Percentiles rank a stretch among this genome's conserved stretches.
phyloP scores from a whole-genome alignment of 1,140 invertebrate species.

The Acromyrmex heyeri region DNA sequence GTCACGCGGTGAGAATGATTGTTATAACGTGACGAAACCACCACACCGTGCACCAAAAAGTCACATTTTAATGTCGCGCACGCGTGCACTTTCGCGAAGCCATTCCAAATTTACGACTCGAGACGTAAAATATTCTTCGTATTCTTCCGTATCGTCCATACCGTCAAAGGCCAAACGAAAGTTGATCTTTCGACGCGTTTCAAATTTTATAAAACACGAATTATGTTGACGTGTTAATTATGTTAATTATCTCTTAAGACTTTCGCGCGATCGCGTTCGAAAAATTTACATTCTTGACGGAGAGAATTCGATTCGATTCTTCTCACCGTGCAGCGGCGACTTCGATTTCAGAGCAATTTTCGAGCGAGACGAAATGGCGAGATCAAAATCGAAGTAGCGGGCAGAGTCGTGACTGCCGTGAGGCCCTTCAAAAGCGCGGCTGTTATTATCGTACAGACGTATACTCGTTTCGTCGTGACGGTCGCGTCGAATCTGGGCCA shows the following conservation, averaged over 20 bases:
- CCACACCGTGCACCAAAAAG: constrained; percentile 46
- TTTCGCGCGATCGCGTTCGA: not conserved
- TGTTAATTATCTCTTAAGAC: not conserved
- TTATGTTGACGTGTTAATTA: not conserved
- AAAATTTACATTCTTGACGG: not conserved
- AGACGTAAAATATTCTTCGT: not conserved
- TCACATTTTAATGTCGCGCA: constrained; percentile 68
- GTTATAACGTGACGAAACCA: constrained; percentile 14
- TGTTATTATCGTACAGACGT: constrained; percentile 17
- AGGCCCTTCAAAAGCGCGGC: constrained; percentile 50
- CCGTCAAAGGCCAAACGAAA: not conserved
- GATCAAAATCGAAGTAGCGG: too few relatives aligned
- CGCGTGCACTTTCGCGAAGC: not conserved
- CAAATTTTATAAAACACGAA: not conserved
- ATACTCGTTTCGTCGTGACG: constrained; percentile 40
- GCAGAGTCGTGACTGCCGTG: not conserved
- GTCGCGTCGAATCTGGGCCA: constrained; percentile 83
- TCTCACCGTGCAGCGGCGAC: not conserved
- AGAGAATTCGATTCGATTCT: not conserved
- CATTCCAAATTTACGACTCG: constrained; percentile 28
- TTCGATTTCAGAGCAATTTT: not conserved
- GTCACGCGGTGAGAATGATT: constrained; percentile 21
- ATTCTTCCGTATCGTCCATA: not conserved
- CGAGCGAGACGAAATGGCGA: not conserved
- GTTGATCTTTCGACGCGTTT: not conserved